A percentile compares a stretch with the other conserved stretches of the same genome.
Evolutionary conservation across 2,797 vertebrate genomes (phyloP).

Genomic region (Pseudopleuronectes americanus): DNA sequence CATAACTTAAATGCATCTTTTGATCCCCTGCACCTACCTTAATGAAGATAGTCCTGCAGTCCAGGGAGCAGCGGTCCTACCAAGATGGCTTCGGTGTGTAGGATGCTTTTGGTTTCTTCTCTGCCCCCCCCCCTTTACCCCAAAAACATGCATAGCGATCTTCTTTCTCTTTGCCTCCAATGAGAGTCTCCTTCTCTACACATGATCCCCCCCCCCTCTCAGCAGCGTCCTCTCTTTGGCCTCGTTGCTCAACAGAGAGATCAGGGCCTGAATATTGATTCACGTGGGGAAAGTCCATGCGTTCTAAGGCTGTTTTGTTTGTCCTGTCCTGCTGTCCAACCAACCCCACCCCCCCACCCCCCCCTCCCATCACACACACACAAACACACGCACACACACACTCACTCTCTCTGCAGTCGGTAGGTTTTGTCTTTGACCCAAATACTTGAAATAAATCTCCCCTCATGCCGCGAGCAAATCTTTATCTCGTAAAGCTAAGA

Average conservation of each 20-base stretch:
- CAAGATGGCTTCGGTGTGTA: conserved; percentile 43
- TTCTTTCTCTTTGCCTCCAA: conserved; percentile 69
- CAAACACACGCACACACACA: conserved; percentile 1
- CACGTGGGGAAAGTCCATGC: conserved; percentile 80
- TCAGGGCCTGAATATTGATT: conserved; percentile 83
- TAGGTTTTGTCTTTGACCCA: conserved; percentile 83
- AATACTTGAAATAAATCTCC: conserved; percentile 72
- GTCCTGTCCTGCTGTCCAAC: conserved; percentile 63
- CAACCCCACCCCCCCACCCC: conserved; percentile 26
- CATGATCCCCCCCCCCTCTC: conserved; percentile 66
- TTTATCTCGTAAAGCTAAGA: conserved; percentile 40
- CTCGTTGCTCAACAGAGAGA: conserved; percentile 74
- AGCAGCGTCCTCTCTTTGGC: conserved; percentile 70
- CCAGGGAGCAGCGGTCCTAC: conserved; percentile 25
- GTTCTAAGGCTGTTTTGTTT: conserved; percentile 80
- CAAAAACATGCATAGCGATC: conserved; percentile 50
- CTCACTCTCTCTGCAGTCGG: conserved; percentile 40
- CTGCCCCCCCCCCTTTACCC: not conserved
- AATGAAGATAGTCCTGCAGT: conserved; percentile 29
- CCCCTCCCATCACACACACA: not conserved
- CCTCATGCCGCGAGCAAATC: conserved; percentile 51
- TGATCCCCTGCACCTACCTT: conserved; percentile 61
- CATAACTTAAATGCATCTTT: conserved; percentile 3
- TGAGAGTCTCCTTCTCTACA: conserved; percentile 67
- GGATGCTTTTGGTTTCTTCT: conserved; percentile 35